Evolutionary conservation across 2,797 vertebrate species (phyloP).

Genomic region (Psittacula echo): DNA sequence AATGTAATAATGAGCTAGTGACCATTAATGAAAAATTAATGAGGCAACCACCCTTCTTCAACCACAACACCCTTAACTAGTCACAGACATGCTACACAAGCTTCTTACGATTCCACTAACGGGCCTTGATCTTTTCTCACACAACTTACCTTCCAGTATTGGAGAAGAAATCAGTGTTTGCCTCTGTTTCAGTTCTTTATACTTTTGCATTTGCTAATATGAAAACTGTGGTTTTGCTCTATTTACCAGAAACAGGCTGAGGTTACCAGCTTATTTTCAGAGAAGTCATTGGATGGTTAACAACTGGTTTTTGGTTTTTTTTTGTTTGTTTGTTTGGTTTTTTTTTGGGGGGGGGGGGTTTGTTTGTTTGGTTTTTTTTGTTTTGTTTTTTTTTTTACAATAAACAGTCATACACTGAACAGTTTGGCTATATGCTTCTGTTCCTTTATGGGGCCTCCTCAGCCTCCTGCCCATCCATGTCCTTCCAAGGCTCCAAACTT

Average conservation of each 20-base stretch:
- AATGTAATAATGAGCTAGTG: background rate
- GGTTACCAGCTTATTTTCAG: background rate
- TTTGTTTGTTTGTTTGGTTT: background rate
- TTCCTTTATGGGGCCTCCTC: background rate
- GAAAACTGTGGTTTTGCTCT: background rate
- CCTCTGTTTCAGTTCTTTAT: background rate
- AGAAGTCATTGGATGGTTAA: background rate
- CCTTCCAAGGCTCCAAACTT: background rate
- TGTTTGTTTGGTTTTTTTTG: background rate
- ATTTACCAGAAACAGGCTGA: background rate
- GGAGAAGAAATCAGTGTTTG: background rate
- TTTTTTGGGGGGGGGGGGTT: too few species aligned
- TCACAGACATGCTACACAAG: background rate
- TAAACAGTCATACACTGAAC: background rate
- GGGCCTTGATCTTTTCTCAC: background rate
- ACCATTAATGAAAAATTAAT: constrained; percentile 41
- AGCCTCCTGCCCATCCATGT: background rate
- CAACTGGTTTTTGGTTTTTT: background rate
- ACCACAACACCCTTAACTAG: background rate
- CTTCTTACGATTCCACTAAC: background rate
- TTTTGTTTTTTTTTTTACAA: too few species aligned
- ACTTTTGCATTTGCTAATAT: background rate
- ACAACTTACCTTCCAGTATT: background rate
- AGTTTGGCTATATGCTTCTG: background rate
- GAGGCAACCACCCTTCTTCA: background rate